A percentile compares a stretch with the other conserved stretches of the same genome.
These are phyloP conservation scores for Metellina segmentata DNA, from an alignment of 2,888 invertebrate species.

Conservation along the genomic window DNA sequence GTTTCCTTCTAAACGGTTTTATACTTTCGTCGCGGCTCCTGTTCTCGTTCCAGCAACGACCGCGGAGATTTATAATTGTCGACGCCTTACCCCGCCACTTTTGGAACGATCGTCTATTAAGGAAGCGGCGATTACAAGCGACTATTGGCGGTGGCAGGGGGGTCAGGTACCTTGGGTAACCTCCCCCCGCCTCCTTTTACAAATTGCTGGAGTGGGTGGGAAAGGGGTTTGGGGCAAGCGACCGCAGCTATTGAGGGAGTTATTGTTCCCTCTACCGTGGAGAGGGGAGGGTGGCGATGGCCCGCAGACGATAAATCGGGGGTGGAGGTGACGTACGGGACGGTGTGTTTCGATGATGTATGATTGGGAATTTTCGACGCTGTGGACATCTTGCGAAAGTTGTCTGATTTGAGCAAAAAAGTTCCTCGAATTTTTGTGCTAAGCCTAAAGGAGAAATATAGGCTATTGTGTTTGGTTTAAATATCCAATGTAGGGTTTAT, in stretches of 20 bases:
- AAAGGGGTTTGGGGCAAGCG: not conserved
- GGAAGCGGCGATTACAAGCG: constrained; percentile 34
- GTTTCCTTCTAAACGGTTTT: constrained; percentile 32
- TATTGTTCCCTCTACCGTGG: constrained; percentile 48
- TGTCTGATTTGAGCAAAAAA: too few relatives aligned
- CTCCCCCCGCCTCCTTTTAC: constrained; percentile 40
- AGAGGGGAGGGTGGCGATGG: not conserved
- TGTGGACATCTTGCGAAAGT: not conserved
- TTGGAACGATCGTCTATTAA: constrained; percentile 55
- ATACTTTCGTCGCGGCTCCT: constrained; percentile 22
- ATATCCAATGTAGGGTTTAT: too few relatives aligned
- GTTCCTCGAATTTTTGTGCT: too few relatives aligned
- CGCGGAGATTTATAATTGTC: constrained; percentile 67
- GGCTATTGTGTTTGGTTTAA: too few relatives aligned
- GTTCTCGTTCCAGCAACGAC: constrained; percentile 40
- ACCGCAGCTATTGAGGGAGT: constrained; percentile 53
- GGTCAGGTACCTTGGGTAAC: not conserved
- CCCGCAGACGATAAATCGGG: not conserved
- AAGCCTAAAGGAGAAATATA: too few relatives aligned
- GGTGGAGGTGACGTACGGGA: constrained; percentile 16
- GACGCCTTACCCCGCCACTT: constrained; percentile 22
- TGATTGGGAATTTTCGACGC: not conserved
- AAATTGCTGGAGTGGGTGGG: constrained; percentile 52
- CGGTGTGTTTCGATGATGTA: not conserved
- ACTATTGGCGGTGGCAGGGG: not conserved